Base-by-base conservation (phyloP, 2,797 vertebrate species). In the Nyctalus aviator region DNA sequence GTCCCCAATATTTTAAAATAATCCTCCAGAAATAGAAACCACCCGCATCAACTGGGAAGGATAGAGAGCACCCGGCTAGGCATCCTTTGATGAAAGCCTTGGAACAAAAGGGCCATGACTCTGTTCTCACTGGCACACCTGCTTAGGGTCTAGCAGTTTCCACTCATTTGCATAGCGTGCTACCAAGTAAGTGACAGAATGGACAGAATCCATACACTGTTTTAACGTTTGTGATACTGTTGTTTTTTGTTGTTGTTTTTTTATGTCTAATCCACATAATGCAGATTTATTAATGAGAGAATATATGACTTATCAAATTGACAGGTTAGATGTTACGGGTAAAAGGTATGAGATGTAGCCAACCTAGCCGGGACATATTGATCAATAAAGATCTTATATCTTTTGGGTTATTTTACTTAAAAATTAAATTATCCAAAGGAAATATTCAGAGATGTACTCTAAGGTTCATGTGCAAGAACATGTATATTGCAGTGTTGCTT, bases 401-500 rank as follows among this genome's bases (percentile, higher is more conserved):
- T 41, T 83, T 91, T 55, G 30, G 85, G 25, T 93, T 44, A 81
- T 71, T 83, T 82, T 48, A 71, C 20, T 84, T 81, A 53, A 79
- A 69, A 84, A 66, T 32, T n/a, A n/a, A n/a, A n/a, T n/a, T n/a
- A n/a, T n/a, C 84, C 30, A 64, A 85, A 85, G 66, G 25, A 73
- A 73, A 57, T 71, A 78, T 13, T 72, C 25, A 79, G 72, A 78
- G 44, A 8, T 89, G 2, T 41, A 1, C 75, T 83, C 20, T 88
- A 76, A 93, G 73, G 41, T 72, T 82, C 77, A 84, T 55, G 15
- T 90, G 11, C 20, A 76, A 37, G 57, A 95, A 78, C 14, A 85
- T 68, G 23, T 73, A 73, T 25, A 86, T 84, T 89, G 20, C 8
- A 69, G 46, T 86, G 4, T 88, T 88, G 82, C 27, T 94, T 92